phyloP scores from a whole-genome alignment of 2,888 invertebrate genomes.

The Deroplatys truncata region DNA sequence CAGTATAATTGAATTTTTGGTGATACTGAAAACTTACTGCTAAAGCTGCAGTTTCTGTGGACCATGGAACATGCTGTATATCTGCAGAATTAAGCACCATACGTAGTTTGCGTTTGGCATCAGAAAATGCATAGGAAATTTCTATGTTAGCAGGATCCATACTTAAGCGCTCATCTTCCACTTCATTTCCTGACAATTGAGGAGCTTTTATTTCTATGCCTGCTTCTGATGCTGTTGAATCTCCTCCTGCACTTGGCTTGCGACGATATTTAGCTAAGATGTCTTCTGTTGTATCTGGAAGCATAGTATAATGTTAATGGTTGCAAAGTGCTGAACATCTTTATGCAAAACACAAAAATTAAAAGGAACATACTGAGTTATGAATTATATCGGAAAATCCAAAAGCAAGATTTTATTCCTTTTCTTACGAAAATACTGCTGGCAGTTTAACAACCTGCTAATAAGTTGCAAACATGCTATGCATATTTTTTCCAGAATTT shows the following conservation, averaged over 20 bases:
- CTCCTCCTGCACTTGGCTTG: constrained; percentile 50
- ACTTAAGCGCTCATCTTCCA: constrained; percentile 47
- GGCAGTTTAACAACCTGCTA: too few species aligned
- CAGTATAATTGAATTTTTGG: too few species aligned
- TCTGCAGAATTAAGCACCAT: constrained; percentile 88
- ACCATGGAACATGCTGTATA: constrained; percentile 58
- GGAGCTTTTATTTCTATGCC: constrained; percentile 19
- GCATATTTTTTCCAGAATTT: too few species aligned
- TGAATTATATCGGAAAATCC: too few species aligned
- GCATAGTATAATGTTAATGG: not conserved
- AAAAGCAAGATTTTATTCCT: too few species aligned
- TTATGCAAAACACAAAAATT: too few species aligned
- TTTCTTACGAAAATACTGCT: too few species aligned
- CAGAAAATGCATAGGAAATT: constrained; percentile 52
- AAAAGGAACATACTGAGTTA: too few species aligned
- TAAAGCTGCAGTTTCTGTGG: constrained; percentile 35
- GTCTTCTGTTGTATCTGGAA: constrained; percentile 76
- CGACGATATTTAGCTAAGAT: constrained; percentile 91
- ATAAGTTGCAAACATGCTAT: too few species aligned
- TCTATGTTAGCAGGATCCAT: constrained; percentile 55
- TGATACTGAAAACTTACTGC: not conserved
- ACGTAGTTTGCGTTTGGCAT: constrained; percentile 80
- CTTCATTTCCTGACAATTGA: constrained; percentile 37
- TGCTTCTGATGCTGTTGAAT: constrained; percentile 23
- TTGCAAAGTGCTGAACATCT: not conserved